Base-by-base conservation (phyloP, 2,113 vertebrate genomes). In the Odocoileus hemionus region DNA sequence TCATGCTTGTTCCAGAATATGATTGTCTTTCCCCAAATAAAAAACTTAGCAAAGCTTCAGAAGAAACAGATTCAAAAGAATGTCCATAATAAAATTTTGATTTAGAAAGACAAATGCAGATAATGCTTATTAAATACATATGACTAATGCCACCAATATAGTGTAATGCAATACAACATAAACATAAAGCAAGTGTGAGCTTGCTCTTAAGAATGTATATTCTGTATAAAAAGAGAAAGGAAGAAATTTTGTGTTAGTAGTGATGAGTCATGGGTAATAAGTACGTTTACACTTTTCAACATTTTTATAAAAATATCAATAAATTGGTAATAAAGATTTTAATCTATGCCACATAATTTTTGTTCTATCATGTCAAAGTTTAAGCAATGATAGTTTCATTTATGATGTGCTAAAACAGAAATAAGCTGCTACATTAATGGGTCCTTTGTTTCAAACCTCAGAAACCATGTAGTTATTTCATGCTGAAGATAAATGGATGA, bases 361-460 rank as follows among this genome's bases (percentile, higher is more conserved):
- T 91, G 17, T 94, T 80, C 50, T 91, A 60, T 28, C 67, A 52
- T 57, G 8, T 79, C 64, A 92, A 58, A 94, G 43, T 95, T 89
- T 93, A 94, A 94, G 90, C 50, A 21, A 61, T 93, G 74, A 30
- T n/a, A 43, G 39, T 94, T 95, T 95, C 30, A 91, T 86, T 92
- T 80, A 87, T 93, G 26, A n/a, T 91, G 15, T 89, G 6, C 36
- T 96, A 85, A 93, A 83, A 94, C 39, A 85, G 58, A 94, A 97
- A 86, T 76, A 80, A 86, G 45, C 47, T 60, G 26, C 26, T 89
- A 78, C 64, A 90, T 80, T 95, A 93, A 94, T n/a, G 2, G 7
- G 74, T 61, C 55, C 43, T 86, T 94, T 88, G 36, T 64, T 95
- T 89, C 43, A 64, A 86, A 64, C 7, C n/a, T 78, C 11, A 95